Percentiles rank a stretch among this genome's conserved stretches.
These are phyloP conservation scores for Phoxinus phoxinus DNA, from an alignment of 2,113 vertebrate species.

Conservation along the genomic window DNA sequence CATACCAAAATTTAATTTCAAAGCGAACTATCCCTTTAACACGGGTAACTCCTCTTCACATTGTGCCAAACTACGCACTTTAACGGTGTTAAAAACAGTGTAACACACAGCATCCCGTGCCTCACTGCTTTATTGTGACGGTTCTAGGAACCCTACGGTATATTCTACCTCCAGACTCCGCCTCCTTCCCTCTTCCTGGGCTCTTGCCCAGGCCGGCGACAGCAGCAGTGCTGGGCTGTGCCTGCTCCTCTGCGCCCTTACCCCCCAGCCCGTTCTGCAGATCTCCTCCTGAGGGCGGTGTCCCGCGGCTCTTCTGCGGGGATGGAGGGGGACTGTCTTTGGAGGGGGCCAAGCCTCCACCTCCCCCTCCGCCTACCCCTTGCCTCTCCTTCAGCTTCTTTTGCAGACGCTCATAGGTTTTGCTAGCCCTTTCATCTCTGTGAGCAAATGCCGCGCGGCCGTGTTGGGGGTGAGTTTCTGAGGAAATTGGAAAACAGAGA, in stretches of 20 bases:
- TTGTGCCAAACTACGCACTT: not conserved
- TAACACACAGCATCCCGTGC: not conserved
- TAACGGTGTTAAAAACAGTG: not conserved
- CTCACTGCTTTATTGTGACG: not conserved
- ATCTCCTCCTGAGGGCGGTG: slow-evolving; percentile 75
- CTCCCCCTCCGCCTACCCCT: slow-evolving; percentile 74
- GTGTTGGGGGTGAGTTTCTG: slow-evolving; percentile 88
- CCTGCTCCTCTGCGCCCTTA: slow-evolving; percentile 75
- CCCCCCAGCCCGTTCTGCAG: slow-evolving; percentile 86
- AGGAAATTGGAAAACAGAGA: slow-evolving; percentile 62
- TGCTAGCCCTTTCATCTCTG: slow-evolving; percentile 92
- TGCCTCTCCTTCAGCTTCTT: slow-evolving; percentile 96
- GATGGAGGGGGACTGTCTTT: slow-evolving; percentile 93
- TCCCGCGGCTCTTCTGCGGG: slow-evolving; percentile 84
- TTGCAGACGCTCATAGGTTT: slow-evolving; percentile 93
- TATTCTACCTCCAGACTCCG: slow-evolving; percentile 74
- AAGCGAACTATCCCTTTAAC: too few relatives aligned
- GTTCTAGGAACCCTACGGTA: not conserved
- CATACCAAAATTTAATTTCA: too few relatives aligned
- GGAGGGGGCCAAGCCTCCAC: slow-evolving; percentile 74
- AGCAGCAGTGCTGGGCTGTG: slow-evolving; percentile 75
- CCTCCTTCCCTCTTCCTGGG: slow-evolving; percentile 75
- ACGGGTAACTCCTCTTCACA: not conserved
- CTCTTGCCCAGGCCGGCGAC: slow-evolving; percentile 74
- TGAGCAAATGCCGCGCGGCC: slow-evolving; percentile 85